These are phyloP conservation scores for Acanthisitta chloris DNA, from an alignment of 2,113 vertebrate species.

Conservation along the genomic window DNA sequence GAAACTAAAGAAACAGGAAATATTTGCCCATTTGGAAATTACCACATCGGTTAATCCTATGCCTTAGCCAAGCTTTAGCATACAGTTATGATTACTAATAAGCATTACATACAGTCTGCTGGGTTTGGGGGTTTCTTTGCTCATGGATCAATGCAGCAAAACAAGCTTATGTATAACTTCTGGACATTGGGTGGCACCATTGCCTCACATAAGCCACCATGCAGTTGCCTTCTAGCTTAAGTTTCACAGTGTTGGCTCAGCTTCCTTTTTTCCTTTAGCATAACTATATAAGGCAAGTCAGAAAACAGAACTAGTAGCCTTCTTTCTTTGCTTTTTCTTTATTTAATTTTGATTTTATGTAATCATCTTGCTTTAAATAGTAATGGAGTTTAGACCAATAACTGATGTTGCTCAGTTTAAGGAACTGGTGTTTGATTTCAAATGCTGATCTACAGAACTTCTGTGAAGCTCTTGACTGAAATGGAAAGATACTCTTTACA, in stretches of 20 bases:
- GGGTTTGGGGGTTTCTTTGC: neutral
- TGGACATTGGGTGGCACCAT: slow-evolving; percentile 49
- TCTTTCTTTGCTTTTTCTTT: neutral
- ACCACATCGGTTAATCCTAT: neutral
- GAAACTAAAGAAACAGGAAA: neutral
- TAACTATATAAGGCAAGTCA: slow-evolving; percentile 8
- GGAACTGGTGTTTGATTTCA: neutral
- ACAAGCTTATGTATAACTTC: neutral
- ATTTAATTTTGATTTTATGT: neutral
- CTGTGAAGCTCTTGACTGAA: neutral
- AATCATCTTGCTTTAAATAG: neutral
- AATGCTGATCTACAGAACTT: neutral
- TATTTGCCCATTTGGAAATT: neutral
- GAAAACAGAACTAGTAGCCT: neutral
- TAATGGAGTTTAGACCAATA: neutral
- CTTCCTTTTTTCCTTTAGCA: neutral
- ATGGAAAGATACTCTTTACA: neutral
- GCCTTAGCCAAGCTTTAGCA: neutral
- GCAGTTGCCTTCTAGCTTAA: neutral
- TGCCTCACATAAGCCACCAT: neutral
- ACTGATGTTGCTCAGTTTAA: neutral
- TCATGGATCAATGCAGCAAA: neutral
- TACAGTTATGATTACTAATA: neutral
- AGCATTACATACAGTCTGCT: neutral
- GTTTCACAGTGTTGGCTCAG: neutral